A percentile compares a stretch with the other conserved stretches of the same genome.
These are phyloP conservation scores for Scomberomorus guttatus DNA, from an alignment of 2,797 vertebrate species.

Conservation along the genomic window DNA sequence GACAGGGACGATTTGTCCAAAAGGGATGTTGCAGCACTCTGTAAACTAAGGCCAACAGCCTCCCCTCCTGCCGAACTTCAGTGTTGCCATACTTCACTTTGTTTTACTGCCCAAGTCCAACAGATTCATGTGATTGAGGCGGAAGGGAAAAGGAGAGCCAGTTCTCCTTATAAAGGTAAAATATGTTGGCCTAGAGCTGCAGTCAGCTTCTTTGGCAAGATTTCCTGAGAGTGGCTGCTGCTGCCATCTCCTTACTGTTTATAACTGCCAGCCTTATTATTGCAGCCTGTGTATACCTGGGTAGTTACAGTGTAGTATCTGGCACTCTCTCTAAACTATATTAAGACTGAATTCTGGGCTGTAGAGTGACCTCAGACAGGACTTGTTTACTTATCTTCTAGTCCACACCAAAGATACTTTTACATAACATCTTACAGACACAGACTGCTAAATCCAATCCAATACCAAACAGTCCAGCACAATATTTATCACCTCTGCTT, in stretches of 20 bases:
- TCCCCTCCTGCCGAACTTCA: constrained; percentile 41
- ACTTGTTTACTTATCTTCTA: constrained; percentile 72
- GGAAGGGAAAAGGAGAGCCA: constrained; percentile 46
- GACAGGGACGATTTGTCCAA: constrained; percentile 48
- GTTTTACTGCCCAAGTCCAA: constrained; percentile 66
- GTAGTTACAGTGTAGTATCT: constrained; percentile 60
- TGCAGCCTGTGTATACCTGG: constrained; percentile 69
- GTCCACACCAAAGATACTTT: constrained; percentile 39
- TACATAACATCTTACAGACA: constrained; percentile 27
- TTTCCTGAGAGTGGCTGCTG: constrained; percentile 38
- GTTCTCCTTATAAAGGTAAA: constrained; percentile 87
- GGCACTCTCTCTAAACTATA: constrained; percentile 64
- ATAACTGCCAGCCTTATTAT: constrained; percentile 74
- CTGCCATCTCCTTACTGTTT: constrained; percentile 70
- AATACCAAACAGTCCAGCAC: constrained; percentile 24
- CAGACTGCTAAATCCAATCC: constrained; percentile 18
- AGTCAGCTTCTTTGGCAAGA: constrained; percentile 66
- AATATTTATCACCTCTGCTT: constrained; percentile 29
- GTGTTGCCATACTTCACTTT: constrained; percentile 54
- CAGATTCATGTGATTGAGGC: constrained; percentile 68
- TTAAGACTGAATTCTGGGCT: constrained; percentile 59
- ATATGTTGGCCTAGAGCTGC: constrained; percentile 76
- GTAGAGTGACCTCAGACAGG: constrained; percentile 62
- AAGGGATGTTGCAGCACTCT: constrained; percentile 48
- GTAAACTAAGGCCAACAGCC: constrained; percentile 52